These are phyloP conservation scores for Acanthochromis polyacanthus DNA, from an alignment of 2,113 vertebrate genomes.

Conservation along the genomic window DNA sequence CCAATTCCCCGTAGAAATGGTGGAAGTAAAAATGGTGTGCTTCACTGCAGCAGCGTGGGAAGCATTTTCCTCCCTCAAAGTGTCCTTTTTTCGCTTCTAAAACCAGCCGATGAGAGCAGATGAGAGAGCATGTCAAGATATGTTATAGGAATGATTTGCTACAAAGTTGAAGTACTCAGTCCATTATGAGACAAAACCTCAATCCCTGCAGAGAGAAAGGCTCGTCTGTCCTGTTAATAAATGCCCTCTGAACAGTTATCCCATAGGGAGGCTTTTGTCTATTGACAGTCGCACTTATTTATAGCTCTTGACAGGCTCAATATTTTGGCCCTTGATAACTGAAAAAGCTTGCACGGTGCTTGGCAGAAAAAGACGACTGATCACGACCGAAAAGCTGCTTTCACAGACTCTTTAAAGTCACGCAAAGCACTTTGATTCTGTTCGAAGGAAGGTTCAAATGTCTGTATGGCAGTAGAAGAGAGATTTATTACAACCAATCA, in stretches of 20 bases:
- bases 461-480: constrained; percentile 13
- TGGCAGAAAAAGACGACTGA: constrained; percentile 38
- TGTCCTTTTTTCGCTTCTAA: constrained; percentile 3
- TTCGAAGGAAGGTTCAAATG: constrained; percentile 12
- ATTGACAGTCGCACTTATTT: constrained; percentile 67
- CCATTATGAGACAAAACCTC: constrained; percentile 47
- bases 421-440: constrained; percentile 34
- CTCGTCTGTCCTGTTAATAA: constrained; percentile 39
- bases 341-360: constrained; percentile 31
- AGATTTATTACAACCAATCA: constrained; percentile 21
- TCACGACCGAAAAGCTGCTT: constrained; percentile 22
- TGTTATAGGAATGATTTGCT: constrained; percentile 35
- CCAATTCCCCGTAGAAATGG: constrained; percentile 3
- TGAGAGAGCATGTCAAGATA: constrained; percentile 33
- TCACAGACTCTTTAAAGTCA: constrained; percentile 47
- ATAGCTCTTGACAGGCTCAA: constrained; percentile 61
- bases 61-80: constrained; percentile 8
- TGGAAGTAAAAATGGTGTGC: background rate
- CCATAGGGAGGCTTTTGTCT: constrained; percentile 49
- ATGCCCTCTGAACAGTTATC: constrained; percentile 41
- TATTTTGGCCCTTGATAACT: constrained; percentile 54
- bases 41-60: constrained; percentile 16
- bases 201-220: constrained; percentile 27
- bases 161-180: constrained; percentile 33
- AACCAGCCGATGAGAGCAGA: constrained; percentile 4